A percentile compares a stretch with the other conserved stretches of the same genome.
phyloP scores from a whole-genome alignment of 2,888 invertebrate genomes.

The Apamea anceps region DNA sequence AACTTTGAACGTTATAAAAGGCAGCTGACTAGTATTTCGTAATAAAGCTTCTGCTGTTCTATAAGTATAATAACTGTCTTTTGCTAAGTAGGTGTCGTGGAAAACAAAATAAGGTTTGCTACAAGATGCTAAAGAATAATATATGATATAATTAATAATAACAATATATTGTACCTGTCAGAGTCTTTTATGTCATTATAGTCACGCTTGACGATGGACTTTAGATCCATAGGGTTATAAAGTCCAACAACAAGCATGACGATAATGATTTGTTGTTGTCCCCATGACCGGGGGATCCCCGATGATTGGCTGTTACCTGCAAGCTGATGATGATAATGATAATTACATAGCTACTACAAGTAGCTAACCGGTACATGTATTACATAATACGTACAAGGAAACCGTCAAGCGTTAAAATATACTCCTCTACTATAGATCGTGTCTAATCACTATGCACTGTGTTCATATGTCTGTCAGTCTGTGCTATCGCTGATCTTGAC shows the following conservation, averaged over 20 bases:
- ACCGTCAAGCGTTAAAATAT: slow-evolving; percentile 29
- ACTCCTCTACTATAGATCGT: slow-evolving; percentile 45
- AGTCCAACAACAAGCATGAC: not conserved
- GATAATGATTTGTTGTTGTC: not conserved
- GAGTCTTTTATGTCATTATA: not conserved
- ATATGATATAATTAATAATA: not conserved
- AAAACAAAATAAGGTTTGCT: slow-evolving; percentile 10
- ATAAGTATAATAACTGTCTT: not conserved
- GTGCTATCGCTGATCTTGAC: slow-evolving; percentile 54
- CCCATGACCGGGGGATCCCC: slow-evolving; percentile 3
- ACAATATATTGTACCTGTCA: not conserved
- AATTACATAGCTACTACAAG: slow-evolving; percentile 28
- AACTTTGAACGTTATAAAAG: not conserved
- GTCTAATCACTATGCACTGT: slow-evolving; percentile 51
- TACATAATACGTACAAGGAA: slow-evolving; percentile 42
- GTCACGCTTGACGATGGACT: not conserved
- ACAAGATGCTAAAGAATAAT: not conserved
- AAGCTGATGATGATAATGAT: slow-evolving; percentile 17
- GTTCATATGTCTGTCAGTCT: slow-evolving; percentile 47
- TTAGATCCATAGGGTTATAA: not conserved
- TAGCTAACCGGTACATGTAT: slow-evolving; percentile 15
- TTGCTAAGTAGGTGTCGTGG: not conserved
- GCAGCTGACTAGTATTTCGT: not conserved
- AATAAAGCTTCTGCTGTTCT: not conserved
- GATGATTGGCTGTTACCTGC: slow-evolving; percentile 5